Percentiles rank a stretch among this genome's conserved stretches.
Evolutionary conservation across 2,113 vertebrate species (phyloP).

Genomic region (Penelope pileata): DNA sequence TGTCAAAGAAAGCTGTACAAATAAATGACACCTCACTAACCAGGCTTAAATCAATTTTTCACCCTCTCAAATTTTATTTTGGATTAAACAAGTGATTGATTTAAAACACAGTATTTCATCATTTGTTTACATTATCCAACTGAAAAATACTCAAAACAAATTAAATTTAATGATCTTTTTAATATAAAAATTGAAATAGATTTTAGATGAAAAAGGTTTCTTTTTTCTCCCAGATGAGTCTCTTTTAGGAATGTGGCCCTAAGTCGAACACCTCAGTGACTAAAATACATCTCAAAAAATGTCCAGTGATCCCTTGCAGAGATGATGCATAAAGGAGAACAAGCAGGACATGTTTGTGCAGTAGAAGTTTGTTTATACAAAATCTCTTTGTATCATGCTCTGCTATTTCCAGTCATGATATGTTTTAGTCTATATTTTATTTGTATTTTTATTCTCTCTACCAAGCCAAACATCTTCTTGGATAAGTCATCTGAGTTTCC

Average conservation of each 20-base stretch:
- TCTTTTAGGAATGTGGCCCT: background rate
- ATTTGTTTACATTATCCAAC: background rate
- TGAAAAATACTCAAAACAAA: background rate
- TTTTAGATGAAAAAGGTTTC: background rate
- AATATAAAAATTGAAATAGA: background rate
- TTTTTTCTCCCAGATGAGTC: background rate
- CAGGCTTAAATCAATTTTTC: background rate
- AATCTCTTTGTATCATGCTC: background rate
- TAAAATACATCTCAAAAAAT: background rate
- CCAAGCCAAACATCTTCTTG: background rate
- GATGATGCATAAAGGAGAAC: background rate
- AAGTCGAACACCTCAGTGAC: background rate
- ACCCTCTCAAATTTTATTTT: background rate
- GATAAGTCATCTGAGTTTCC: background rate
- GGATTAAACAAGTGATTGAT: background rate
- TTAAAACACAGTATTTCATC: background rate
- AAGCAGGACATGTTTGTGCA: background rate
- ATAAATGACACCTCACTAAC: background rate
- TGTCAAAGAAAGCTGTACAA: background rate
- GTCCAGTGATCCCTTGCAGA: background rate
- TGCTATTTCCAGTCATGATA: background rate
- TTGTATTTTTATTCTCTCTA: conserved; percentile 16
- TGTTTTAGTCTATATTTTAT: background rate
- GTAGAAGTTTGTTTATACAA: background rate
- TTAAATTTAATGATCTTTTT: background rate